A percentile compares a stretch with the other conserved stretches of the same genome.
phyloP scores from a whole-genome alignment of 1,140 invertebrate species.

The Helicoverpa zea region DNA sequence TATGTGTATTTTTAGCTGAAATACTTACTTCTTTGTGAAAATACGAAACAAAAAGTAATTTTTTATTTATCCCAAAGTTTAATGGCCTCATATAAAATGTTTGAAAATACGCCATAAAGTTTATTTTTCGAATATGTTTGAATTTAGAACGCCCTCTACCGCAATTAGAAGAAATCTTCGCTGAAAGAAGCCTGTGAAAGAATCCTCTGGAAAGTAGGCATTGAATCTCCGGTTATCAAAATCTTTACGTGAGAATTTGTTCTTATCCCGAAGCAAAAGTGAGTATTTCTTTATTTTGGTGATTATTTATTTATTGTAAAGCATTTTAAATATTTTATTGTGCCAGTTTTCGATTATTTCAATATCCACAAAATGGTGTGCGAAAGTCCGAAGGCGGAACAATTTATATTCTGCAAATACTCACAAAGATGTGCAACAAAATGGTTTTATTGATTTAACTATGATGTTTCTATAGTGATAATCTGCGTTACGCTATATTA shows the following conservation, averaged over 20 bases:
- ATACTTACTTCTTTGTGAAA: conserved; percentile 14
- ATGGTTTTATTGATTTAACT: conserved; percentile 81
- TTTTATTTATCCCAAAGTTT: neutral
- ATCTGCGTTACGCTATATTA: conserved; percentile 54
- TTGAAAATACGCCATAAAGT: conserved; percentile 52
- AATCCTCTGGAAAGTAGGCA: conserved; percentile 86
- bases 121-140: conserved; percentile 65
- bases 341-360: conserved; percentile 47
- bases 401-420: conserved; percentile 51
- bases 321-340: conserved; percentile 46
- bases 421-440: conserved; percentile 65
- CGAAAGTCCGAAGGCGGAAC: conserved; percentile 51
- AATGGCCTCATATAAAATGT: conserved; percentile 37
- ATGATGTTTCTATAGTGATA: conserved; percentile 79
- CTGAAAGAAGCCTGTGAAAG: conserved; percentile 86
- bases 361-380: conserved; percentile 60
- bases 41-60: neutral
- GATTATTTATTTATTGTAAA: conserved; percentile 51
- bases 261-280: conserved; percentile 81
- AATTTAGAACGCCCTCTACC: conserved; percentile 84
- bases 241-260: conserved; percentile 85
- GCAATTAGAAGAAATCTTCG: conserved; percentile 67
- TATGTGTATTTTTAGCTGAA: neutral
- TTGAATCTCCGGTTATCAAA: conserved; percentile 85
- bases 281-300: conserved; percentile 72